Conservation (phyloP, 1,140 invertebrate genomes). For the Chironomus tepperi region DNA sequence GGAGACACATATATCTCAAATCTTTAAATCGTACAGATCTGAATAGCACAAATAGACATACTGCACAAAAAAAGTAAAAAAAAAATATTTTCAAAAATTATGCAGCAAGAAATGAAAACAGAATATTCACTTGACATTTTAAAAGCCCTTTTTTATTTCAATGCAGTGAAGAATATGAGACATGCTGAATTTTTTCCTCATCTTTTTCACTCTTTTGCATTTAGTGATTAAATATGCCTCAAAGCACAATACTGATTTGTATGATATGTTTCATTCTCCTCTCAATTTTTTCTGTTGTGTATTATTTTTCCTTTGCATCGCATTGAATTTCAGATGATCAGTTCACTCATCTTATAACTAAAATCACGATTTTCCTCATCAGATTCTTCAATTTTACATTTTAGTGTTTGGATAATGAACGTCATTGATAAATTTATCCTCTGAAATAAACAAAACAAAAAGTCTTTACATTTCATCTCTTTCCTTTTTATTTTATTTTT, state of each 20-base stretch:
- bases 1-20: no score
- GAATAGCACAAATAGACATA: no score
- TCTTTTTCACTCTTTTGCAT: constrained; percentile 4
- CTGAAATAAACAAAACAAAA: not conserved
- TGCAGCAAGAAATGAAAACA: no score
- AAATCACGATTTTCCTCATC: constrained; percentile 5
- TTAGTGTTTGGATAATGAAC: not conserved
- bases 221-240: constrained; percentile 17
- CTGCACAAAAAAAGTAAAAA: no score
- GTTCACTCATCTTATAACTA: not conserved
- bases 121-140: constrained; percentile 22
- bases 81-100: no score
- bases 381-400: not conserved
- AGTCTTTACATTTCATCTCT: not conserved
- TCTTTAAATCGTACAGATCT: no score
- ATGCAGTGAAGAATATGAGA: not conserved
- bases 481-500: no score
- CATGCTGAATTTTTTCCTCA: not conserved
- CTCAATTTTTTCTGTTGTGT: not conserved
- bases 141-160: not conserved
- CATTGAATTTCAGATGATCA: constrained; percentile 10
- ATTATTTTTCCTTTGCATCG: not conserved
- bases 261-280: not conserved
- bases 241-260: not conserved
- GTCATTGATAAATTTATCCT: constrained; percentile 10